Evolutionary conservation across 2,888 invertebrate genomes (phyloP), one percentile per base, ranked within the genome.

Genomic region (Noctua janthina): DNA sequence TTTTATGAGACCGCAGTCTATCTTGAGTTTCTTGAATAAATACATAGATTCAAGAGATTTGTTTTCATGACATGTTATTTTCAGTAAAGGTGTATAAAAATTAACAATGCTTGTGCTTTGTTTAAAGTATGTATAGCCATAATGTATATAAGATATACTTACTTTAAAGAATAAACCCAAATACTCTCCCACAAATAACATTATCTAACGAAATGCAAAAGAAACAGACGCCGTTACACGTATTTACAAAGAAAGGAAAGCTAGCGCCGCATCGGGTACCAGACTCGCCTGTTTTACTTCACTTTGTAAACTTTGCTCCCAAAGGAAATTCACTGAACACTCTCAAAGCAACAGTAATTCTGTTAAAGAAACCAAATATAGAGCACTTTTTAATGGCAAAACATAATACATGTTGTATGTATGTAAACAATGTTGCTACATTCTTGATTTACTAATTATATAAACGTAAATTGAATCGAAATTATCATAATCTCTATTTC

Each of bases 321-420:
- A 17, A 66, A 79, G 84, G 88, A 88, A 87, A 82, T 79, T 74
- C 73, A 78, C 74, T 81, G 79, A 70, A 64, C 66, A 51, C 39
- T 73, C 66, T 80, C 49, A 20, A 20, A 76, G 71, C 23, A 69
- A 67, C 13, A 54, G 59, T 76, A 76, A 68, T 83, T 75, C 59
- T 64, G 43, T 75, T 23, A 75, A 75, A 76, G 54, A 51, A 79
- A 78, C 74, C 67, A 78, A 70, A 78, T 70, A 64, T 23, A 51
- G n/a, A 76, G 49, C 46, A 59, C 49, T 51, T 75, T 67, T 74
- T 54, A 67, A 80, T 73, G 35, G n/a, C 46, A 46, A 68, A 68
- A 46, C n/a, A 43, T 39, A n/a, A 6, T 43, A 20, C 1, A 35
- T 35, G 17, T 35, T 17, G 20, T 64, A 35, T 64, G 35, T 35